phyloP scores from a whole-genome alignment of 2,113 vertebrate genomes.

The Sphyrna mokarran region DNA sequence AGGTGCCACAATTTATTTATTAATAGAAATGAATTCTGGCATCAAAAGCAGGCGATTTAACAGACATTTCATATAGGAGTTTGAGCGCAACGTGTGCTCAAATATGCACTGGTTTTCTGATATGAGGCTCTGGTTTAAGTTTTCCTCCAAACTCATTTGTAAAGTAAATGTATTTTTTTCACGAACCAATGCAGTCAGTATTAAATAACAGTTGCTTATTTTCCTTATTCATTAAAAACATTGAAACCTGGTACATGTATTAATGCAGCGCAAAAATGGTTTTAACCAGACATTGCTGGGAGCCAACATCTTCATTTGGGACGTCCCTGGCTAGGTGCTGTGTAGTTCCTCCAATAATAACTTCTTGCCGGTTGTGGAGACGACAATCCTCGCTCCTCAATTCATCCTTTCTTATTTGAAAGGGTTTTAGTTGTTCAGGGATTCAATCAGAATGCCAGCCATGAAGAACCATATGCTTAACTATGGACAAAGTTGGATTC shows the following conservation, averaged over 20 bases:
- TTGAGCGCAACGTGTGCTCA: not conserved
- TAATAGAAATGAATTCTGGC: too few species aligned
- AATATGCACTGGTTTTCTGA: not conserved
- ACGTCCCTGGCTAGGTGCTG: too few species aligned
- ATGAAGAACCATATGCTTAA: too few species aligned
- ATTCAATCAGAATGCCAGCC: too few species aligned
- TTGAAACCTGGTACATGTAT: not conserved
- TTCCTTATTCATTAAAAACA: not conserved
- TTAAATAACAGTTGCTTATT: not conserved
- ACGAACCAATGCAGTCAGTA: not conserved
- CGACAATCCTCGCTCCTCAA: too few species aligned
- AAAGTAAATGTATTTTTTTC: not conserved
- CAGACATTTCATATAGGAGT: not conserved
- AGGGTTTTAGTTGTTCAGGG: too few species aligned
- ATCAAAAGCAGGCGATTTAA: not conserved
- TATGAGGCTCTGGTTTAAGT: not conserved
- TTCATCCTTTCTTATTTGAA: too few species aligned
- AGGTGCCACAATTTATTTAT: not conserved
- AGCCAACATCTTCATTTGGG: too few species aligned
- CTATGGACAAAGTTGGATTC: too few species aligned
- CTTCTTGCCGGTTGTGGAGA: too few species aligned
- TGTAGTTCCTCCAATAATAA: too few species aligned
- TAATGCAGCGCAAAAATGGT: not conserved
- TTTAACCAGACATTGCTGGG: too few species aligned
- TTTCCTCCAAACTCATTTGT: not conserved